phyloP scores from a whole-genome alignment of 2,113 vertebrate genomes.

The Erythrolamprus reginae region DNA sequence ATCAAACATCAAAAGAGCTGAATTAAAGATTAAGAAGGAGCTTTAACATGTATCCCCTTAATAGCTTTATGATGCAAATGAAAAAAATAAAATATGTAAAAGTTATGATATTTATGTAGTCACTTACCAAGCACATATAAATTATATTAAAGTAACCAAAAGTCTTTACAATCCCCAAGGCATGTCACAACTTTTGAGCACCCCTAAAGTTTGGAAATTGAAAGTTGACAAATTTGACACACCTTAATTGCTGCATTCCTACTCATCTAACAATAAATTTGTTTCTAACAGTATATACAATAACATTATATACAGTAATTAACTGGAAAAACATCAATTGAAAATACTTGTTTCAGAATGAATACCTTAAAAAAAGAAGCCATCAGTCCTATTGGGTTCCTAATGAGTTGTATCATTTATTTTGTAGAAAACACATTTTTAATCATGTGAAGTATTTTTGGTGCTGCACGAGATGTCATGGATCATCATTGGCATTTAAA shows the following conservation, averaged over 20 bases:
- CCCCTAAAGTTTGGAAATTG: no score
- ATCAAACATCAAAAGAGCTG: constrained; percentile 35
- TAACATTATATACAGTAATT: background rate
- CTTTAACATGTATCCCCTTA: background rate
- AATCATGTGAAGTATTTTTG: background rate
- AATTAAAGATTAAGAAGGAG: constrained; percentile 6
- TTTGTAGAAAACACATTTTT: background rate
- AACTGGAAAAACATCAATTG: background rate
- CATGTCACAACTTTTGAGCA: no score
- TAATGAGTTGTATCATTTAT: background rate
- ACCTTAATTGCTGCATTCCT: background rate
- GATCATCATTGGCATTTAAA: background rate
- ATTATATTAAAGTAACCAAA: no score
- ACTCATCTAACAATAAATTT: background rate
- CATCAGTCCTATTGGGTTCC: background rate
- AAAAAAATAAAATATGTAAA: no score
- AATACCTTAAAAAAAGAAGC: background rate
- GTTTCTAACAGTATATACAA: background rate
- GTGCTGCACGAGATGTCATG: background rate
- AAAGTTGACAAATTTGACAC: no score
- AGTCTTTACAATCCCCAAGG: no score
- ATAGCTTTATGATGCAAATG: background rate
- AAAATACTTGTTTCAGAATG: background rate
- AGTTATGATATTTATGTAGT: no score
- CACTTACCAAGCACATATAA: no score